Evolutionary conservation across 2,797 vertebrate genomes (phyloP).

Genomic region (Chanos chanos): DNA sequence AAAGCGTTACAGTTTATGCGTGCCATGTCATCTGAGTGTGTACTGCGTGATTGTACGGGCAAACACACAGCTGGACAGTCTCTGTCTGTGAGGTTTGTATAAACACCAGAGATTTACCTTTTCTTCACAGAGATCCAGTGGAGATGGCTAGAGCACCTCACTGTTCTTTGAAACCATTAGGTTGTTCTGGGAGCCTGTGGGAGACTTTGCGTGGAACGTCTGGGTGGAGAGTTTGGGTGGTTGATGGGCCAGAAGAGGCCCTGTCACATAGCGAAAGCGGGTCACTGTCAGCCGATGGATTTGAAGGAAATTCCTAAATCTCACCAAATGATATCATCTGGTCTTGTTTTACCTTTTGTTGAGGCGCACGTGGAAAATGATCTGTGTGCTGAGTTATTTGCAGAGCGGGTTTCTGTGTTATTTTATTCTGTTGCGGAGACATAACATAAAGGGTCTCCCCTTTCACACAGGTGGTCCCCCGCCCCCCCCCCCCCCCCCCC

Average conservation of each 20-base stretch:
- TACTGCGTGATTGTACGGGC: no score
- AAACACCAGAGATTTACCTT: no score
- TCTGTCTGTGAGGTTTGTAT: no score
- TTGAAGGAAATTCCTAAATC: slow-evolving; percentile 51
- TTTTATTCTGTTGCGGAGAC: slow-evolving; percentile 88
- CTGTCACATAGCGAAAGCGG: slow-evolving; percentile 18
- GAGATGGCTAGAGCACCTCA: no score
- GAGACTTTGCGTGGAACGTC: no score
- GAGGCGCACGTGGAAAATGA: slow-evolving; percentile 79
- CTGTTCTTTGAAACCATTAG: no score
- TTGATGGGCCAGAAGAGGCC: no score
- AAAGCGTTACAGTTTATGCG: neutral
- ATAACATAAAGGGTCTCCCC: slow-evolving; percentile 81
- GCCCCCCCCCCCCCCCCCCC: no score
- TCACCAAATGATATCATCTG: slow-evolving; percentile 71
- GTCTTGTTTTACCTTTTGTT: slow-evolving; percentile 82
- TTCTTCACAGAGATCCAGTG: no score
- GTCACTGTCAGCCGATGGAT: slow-evolving; percentile 15
- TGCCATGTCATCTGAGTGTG: slow-evolving; percentile 39
- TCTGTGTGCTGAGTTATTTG: slow-evolving; percentile 88
- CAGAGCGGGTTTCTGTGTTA: slow-evolving; percentile 85
- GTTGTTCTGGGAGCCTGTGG: no score
- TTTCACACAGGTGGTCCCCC: slow-evolving; percentile 87
- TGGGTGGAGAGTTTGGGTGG: no score
- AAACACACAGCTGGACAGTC: no score